Conservation (phyloP, 2,797 vertebrate species). For the Sebastiscus tertius region DNA sequence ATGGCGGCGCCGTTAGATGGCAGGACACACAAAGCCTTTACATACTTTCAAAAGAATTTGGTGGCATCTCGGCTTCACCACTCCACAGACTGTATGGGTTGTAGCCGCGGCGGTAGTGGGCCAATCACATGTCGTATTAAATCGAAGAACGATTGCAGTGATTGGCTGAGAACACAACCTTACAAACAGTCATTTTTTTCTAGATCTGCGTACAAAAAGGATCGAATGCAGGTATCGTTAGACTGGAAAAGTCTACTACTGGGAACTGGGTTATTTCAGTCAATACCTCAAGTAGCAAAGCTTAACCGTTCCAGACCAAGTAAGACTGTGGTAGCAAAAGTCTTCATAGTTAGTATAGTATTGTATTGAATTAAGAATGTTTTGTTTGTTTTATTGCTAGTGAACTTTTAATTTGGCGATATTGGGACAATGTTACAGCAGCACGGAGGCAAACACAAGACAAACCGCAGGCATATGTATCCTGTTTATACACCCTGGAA, state of each 20-base stretch:
- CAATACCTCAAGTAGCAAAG: not conserved
- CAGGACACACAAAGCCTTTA: too few relatives aligned
- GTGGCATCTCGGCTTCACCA: too few relatives aligned
- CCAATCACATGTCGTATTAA: too few relatives aligned
- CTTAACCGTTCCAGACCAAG: not conserved
- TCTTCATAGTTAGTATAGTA: not conserved
- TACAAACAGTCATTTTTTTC: not conserved
- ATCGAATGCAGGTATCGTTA: not conserved
- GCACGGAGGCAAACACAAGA: not conserved
- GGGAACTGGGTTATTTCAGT: not conserved
- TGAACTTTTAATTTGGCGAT: not conserved
- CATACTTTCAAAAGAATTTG: too few relatives aligned
- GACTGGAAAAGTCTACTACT: not conserved
- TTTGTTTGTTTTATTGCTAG: not conserved
- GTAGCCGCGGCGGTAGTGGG: too few relatives aligned
- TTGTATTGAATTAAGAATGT: not conserved
- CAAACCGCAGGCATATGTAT: not conserved
- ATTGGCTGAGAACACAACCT: not conserved
- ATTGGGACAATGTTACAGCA: not conserved
- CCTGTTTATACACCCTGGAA: not conserved
- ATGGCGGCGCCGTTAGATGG: too few relatives aligned
- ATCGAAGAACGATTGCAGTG: too few relatives aligned
- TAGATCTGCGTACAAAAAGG: not conserved
- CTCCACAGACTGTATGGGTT: too few relatives aligned
- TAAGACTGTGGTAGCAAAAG: not conserved